phyloP scores from a whole-genome alignment of 1,140 invertebrate species.

The Drosophila setifemur region DNA sequence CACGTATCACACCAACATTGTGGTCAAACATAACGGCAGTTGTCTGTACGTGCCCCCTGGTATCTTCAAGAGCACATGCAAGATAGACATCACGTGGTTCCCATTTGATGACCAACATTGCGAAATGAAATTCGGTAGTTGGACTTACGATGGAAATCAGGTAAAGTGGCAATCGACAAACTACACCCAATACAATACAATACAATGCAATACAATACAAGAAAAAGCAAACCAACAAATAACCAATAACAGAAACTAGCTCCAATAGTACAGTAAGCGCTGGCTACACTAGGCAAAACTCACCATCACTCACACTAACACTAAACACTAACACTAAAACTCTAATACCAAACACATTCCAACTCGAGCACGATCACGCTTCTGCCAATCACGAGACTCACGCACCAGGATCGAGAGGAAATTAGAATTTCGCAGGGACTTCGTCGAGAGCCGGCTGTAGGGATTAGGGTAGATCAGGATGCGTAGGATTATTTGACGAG shows the following conservation, averaged over 20 bases:
- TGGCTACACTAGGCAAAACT: conserved; percentile 44
- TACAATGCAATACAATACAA: conserved; percentile 24
- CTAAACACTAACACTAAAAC: background rate
- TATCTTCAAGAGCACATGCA: conserved; percentile 99
- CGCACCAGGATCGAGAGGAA: conserved; percentile 31
- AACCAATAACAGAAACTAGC: conserved; percentile 32
- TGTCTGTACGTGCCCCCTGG: conserved; percentile 97
- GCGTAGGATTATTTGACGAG: conserved; percentile 1
- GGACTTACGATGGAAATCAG: conserved; percentile 96
- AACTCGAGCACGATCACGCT: conserved; percentile 42
- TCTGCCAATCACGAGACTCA: conserved; percentile 42
- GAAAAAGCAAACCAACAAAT: conserved; percentile 27
- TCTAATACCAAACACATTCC: conserved; percentile 18
- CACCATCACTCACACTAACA: conserved; percentile 41
- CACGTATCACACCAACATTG: conserved; percentile 98
- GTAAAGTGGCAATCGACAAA: conserved; percentile 84
- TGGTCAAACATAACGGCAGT: conserved; percentile 96
- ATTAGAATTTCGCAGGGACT: background rate
- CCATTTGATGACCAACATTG: conserved; percentile 99
- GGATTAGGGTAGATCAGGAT: conserved; percentile 7
- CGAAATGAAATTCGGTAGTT: conserved; percentile 97
- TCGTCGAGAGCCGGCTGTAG: conserved; percentile 39
- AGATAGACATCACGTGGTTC: conserved; percentile 99
- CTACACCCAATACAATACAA: conserved; percentile 11
- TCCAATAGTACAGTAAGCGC: conserved; percentile 39